Evolutionary conservation across 2,113 vertebrate genomes (phyloP).

Genomic region (Plotosus lineatus): DNA sequence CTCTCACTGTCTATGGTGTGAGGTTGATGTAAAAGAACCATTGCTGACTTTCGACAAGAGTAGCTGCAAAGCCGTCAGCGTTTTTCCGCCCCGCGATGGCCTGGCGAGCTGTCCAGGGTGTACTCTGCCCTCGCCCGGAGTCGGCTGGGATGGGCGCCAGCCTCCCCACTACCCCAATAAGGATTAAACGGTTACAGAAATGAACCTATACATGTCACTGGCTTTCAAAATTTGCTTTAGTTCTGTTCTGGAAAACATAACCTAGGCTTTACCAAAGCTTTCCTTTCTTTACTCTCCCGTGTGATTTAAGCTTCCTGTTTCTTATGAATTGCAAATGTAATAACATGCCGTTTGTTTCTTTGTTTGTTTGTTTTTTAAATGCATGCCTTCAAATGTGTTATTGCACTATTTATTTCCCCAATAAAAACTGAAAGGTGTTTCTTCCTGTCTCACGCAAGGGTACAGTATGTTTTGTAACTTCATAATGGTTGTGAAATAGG

Average conservation of each 20-base stretch:
- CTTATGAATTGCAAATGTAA: constrained; percentile 22
- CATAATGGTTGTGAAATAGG: constrained; percentile 69
- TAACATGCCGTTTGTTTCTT: not conserved
- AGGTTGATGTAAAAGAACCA: too few species aligned
- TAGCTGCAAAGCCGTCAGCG: too few species aligned
- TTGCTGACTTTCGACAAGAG: too few species aligned
- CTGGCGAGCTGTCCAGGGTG: too few species aligned
- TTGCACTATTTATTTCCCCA: constrained; percentile 29
- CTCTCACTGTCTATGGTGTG: too few species aligned
- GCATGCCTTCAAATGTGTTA: not conserved
- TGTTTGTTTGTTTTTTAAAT: not conserved
- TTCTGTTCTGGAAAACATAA: not conserved
- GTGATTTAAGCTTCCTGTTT: constrained; percentile 8
- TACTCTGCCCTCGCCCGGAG: too few species aligned
- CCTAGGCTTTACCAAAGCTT: not conserved
- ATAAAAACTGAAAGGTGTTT: constrained; percentile 30
- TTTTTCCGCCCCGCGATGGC: too few species aligned
- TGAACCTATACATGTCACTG: not conserved
- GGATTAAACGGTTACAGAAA: too few species aligned
- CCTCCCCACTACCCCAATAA: too few species aligned
- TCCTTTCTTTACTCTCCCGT: not conserved
- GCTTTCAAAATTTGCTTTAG: not conserved
- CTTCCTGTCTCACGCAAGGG: constrained; percentile 65
- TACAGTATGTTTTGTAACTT: constrained; percentile 72
- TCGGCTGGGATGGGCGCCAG: too few species aligned